Base-by-base conservation (phyloP, 2,888 invertebrate species). In the Dynastes hyllus region DNA sequence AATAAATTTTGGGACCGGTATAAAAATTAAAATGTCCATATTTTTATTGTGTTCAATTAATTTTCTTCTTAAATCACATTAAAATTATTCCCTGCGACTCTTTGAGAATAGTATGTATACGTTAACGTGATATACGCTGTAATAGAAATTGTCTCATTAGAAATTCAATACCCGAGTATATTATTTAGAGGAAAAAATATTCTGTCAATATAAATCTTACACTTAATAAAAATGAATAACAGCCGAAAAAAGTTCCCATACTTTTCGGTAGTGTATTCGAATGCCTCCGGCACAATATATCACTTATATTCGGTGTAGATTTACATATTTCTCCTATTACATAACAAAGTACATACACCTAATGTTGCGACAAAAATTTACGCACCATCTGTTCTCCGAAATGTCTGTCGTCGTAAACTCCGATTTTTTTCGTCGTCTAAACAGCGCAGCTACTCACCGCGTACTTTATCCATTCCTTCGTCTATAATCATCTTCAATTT, bases 301-400 rank as follows among this genome's bases (percentile, higher is more conserved):
- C 73, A 75, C 61, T 75, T 75, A 75, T 61, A 75, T 61, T 75
- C 77, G 58, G 69, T 58, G 77, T 77, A 58, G 67, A 77, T 77
- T 77, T 77, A 77, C 77, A 77, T 77, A 69, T 77, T 77, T 77
- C 77, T 67, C 69, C 77, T 61, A 67, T 77, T 77, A 77, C 77
- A 77, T 69, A 77, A 77, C 77, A 77, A 77, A 77, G 55, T 77
- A 67, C 58, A 77, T 55, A 45, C 67, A 77, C 69, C 77, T 77
- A 77, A 58, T 40, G 77, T 69, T 69, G 55, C 77, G 69, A 69
- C 67, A 67, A 77, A 77, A 77, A 69, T 77, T 67, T 69, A 77
- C 77, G 67, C 69, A 69, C 77, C 77, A 77, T 67, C 55, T 77
- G 77, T 77, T 77, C 55, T 40, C 55, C 67, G 40, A 77, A 77